phyloP scores from a whole-genome alignment of 2,113 vertebrate genomes.

The Syngnathus typhle region DNA sequence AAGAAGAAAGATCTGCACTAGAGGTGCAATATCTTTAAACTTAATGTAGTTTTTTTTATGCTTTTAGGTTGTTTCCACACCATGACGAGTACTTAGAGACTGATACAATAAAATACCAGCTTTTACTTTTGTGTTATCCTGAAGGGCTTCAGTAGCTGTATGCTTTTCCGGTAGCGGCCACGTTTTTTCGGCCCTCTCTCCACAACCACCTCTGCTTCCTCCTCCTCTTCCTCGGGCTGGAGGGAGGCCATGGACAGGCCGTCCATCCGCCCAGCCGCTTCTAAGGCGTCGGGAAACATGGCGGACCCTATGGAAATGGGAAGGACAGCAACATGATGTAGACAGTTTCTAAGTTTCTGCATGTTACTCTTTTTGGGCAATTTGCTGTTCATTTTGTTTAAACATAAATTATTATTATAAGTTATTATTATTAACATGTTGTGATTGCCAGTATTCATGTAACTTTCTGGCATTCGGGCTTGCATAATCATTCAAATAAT shows the following conservation, averaged over 20 bases:
- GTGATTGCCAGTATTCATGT: not conserved
- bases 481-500: not conserved
- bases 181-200: slow-evolving; percentile 47
- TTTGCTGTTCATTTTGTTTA: too few species aligned
- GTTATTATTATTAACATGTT: too few species aligned
- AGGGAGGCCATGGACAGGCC: slow-evolving; percentile 65
- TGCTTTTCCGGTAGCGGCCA: slow-evolving; percentile 69
- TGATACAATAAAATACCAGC: not conserved
- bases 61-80: too few species aligned
- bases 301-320: slow-evolving; percentile 3
- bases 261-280: slow-evolving; percentile 63
- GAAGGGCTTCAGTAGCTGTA: slow-evolving; percentile 77
- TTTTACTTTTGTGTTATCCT: slow-evolving; percentile 77
- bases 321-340: not conserved
- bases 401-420: too few species aligned
- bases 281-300: slow-evolving; percentile 69
- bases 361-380: not conserved
- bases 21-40: too few species aligned
- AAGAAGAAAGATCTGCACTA: too few species aligned
- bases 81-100: too few species aligned
- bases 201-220: slow-evolving; percentile 39
- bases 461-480: not conserved
- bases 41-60: too few species aligned
- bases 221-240: slow-evolving; percentile 60
- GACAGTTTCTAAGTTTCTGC: not conserved